Percentiles rank a stretch among this genome's conserved stretches.
phyloP scores from a whole-genome alignment of 2,113 vertebrate genomes.

The Pimephales promelas region DNA sequence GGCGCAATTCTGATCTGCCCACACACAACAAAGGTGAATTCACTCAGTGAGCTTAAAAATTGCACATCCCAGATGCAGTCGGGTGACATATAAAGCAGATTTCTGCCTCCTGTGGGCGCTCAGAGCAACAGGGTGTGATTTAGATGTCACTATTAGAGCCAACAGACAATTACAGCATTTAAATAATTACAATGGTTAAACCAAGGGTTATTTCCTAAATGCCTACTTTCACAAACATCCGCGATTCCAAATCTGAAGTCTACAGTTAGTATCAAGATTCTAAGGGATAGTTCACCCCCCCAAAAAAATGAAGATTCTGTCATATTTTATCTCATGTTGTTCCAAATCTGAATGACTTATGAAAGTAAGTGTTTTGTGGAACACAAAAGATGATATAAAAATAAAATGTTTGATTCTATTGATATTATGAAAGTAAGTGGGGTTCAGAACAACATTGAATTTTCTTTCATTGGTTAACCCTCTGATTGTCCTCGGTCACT shows the following conservation, averaged over 20 bases:
- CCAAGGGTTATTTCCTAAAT: conserved; percentile 4
- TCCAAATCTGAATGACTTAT: not conserved
- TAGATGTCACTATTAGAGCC: not conserved
- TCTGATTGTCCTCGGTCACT: too few relatives aligned
- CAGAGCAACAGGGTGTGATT: conserved; percentile 15
- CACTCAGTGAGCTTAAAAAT: not conserved
- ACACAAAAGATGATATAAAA: not conserved
- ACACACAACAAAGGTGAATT: not conserved
- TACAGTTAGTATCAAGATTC: not conserved
- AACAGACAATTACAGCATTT: conserved; percentile 35
- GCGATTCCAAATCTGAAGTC: not conserved
- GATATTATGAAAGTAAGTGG: not conserved
- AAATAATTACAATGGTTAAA: conserved; percentile 37
- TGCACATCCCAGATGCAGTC: not conserved
- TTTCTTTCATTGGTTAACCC: not conserved
- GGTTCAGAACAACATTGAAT: too few relatives aligned
- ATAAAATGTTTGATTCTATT: not conserved
- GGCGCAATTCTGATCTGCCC: not conserved
- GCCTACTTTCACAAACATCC: conserved; percentile 6
- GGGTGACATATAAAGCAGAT: not conserved
- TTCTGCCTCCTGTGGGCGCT: not conserved
- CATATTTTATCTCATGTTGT: not conserved
- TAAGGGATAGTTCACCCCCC: not conserved
- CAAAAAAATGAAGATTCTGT: not conserved
- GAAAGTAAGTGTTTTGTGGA: not conserved